Evolutionary conservation across 2,888 invertebrate genomes (phyloP).

Genomic region (Dione vanillae): DNA sequence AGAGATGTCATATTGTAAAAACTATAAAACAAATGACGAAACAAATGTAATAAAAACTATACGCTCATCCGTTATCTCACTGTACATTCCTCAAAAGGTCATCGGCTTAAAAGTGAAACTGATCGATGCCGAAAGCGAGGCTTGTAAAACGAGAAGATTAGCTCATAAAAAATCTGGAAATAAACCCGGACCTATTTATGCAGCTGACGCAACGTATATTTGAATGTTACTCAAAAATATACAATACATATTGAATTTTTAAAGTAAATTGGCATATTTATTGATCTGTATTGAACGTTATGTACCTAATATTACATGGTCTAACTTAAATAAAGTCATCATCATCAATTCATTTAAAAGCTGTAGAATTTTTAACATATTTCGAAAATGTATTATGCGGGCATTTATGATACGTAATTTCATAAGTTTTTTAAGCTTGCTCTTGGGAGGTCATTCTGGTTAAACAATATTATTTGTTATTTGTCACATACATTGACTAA

Average conservation of each 20-base stretch:
- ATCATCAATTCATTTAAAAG: too few relatives aligned
- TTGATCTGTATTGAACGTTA: constrained; percentile 34
- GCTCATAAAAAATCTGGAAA: constrained; percentile 49
- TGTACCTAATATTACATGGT: too few relatives aligned
- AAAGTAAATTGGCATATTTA: neutral
- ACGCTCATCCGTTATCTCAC: constrained; percentile 73
- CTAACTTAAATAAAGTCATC: too few relatives aligned
- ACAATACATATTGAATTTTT: neutral
- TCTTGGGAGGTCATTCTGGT: constrained; percentile 47
- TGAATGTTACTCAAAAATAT: constrained; percentile 63
- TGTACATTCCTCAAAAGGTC: constrained; percentile 74
- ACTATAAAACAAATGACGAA: constrained; percentile 25
- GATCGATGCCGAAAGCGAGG: constrained; percentile 70
- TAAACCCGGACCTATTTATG: constrained; percentile 59
- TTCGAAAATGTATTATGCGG: constrained; percentile 59
- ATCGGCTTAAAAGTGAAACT: constrained; percentile 79
- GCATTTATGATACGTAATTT: constrained; percentile 56
- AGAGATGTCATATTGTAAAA: neutral
- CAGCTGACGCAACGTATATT: constrained; percentile 67
- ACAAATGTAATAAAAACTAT: constrained; percentile 54
- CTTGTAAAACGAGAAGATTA: constrained; percentile 66
- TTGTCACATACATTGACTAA: constrained; percentile 48
- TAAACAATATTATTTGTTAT: constrained; percentile 38
- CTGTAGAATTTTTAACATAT: too few relatives aligned
- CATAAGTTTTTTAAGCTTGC: constrained; percentile 45